Evolutionary conservation across 2,113 vertebrate species (phyloP), one percentile per base, ranked within the genome.

Genomic region (Chlorodrepanis virens): DNA sequence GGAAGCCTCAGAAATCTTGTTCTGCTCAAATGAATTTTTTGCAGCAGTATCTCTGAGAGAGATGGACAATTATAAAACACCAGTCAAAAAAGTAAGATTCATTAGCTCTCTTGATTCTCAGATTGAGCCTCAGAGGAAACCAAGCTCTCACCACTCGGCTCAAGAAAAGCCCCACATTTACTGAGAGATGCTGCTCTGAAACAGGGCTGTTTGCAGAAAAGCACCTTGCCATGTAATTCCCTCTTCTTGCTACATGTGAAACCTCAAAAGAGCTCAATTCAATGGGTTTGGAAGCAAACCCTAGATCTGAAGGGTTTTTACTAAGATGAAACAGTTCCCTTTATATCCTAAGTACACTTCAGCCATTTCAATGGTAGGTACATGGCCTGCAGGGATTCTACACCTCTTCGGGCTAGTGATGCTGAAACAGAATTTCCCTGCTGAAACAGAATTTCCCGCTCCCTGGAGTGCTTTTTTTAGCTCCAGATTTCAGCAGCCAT

Each of bases 11-110:
- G 40, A 90, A 95, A 59, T 68, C 80, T 84, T 42, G 17, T 79
- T 97, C 70, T 42, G 14, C 88, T 88, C 35, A 59, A 95, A 86
- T 72, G 12, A 69, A 82, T 81, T 91, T 85, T 89, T 92, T 95
- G 85, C 69, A 95, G 87, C 59, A 79, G 79, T 33, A 80, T 78
- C 57, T 89, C 83, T 2, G 19, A 72, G 65, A 89, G 11, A 93
- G 20, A 44, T 12, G 35, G 60, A 2, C 6, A 90, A 82, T 80
- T 78, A 88, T 63, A 79, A 83, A 95, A 93, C 80, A 60, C 8
- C 14, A 91, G 76, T 83, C 81, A 65, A 61, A 81, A 88, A 91
- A 94, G 59, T 57, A 64, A 89, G 87, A 78, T 94, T 96, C 87
- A 88, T 89, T 83, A 88, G 78, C 74, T 92, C 56, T 78, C 90